Conservation (phyloP, 2,888 invertebrate genomes). For the Anthrax anthrax region DNA sequence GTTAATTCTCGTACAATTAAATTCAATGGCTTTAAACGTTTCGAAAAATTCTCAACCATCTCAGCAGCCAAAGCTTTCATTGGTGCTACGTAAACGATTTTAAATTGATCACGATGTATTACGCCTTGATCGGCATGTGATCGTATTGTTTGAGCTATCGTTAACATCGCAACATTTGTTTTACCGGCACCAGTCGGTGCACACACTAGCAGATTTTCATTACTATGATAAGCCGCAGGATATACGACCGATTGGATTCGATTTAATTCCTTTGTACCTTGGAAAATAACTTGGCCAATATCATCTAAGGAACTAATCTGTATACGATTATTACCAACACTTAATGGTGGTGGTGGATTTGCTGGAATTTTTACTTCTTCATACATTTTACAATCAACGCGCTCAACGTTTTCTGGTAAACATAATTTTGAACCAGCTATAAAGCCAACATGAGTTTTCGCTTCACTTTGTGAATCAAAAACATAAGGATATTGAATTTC, state of each 20-base stretch:
- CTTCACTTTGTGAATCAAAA: slow-evolving; percentile 62
- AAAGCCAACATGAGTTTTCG: slow-evolving; percentile 49
- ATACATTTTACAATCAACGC: slow-evolving; percentile 56
- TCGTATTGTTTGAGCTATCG: slow-evolving; percentile 81
- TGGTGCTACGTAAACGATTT: slow-evolving; percentile 97
- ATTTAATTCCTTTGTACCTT: slow-evolving; percentile 74
- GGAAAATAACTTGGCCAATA: slow-evolving; percentile 80
- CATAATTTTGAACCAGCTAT: slow-evolving; percentile 64
- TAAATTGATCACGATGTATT: slow-evolving; percentile 82
- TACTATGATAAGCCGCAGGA: slow-evolving; percentile 86
- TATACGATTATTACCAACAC: slow-evolving; percentile 49
- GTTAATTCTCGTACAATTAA: slow-evolving; percentile 84
- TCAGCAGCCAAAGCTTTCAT: slow-evolving; percentile 99
- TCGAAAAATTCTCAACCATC: slow-evolving; percentile 90
- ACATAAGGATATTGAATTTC: slow-evolving; percentile 68
- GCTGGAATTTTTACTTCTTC: slow-evolving; percentile 81
- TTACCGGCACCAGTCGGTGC: slow-evolving; percentile 99
- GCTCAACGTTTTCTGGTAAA: slow-evolving; percentile 63
- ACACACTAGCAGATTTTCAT: slow-evolving; percentile 93
- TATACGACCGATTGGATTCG: slow-evolving; percentile 93
- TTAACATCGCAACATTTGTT: slow-evolving; percentile 92
- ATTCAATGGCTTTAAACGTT: slow-evolving; percentile 59
- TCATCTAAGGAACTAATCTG: slow-evolving; percentile 42
- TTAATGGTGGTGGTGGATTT: slow-evolving; percentile 40
- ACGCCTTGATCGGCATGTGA: slow-evolving; percentile 67